phyloP scores from a whole-genome alignment of 2,797 vertebrate genomes.

The Emydoidea blandingii region DNA sequence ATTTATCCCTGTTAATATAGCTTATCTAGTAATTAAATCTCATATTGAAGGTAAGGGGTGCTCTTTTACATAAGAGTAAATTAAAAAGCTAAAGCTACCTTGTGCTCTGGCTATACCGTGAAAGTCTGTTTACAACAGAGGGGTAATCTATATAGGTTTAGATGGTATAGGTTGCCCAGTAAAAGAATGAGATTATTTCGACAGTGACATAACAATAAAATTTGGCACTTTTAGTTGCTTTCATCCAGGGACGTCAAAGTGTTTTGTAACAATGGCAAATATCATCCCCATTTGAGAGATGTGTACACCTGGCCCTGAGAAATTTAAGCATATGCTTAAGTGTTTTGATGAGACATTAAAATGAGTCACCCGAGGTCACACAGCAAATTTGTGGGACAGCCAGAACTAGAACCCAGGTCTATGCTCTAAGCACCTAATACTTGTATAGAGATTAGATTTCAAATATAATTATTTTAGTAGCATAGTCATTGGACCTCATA shows the following conservation, averaged over 20 bases:
- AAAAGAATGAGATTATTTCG: not conserved
- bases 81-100: not conserved
- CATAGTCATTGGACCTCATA: not conserved
- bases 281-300: not conserved
- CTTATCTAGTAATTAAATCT: not conserved
- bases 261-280: not conserved
- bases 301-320: not conserved
- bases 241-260: not conserved
- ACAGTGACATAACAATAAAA: fast-evolving
- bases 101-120: not conserved
- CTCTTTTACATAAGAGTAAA: not conserved
- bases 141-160: not conserved
- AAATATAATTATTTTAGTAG: not conserved
- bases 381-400: not conserved
- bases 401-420: not conserved
- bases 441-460: not conserved
- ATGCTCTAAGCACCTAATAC: not conserved
- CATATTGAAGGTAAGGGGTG: not conserved
- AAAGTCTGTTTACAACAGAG: not conserved
- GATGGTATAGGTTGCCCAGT: not conserved
- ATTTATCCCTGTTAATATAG: not conserved
- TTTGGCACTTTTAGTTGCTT: not conserved
- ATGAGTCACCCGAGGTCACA: not conserved
- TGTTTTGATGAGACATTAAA: not conserved
- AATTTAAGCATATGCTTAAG: not conserved